Conservation (phyloP, 2,888 invertebrate species). For the Allophyes oxyacanthae region DNA sequence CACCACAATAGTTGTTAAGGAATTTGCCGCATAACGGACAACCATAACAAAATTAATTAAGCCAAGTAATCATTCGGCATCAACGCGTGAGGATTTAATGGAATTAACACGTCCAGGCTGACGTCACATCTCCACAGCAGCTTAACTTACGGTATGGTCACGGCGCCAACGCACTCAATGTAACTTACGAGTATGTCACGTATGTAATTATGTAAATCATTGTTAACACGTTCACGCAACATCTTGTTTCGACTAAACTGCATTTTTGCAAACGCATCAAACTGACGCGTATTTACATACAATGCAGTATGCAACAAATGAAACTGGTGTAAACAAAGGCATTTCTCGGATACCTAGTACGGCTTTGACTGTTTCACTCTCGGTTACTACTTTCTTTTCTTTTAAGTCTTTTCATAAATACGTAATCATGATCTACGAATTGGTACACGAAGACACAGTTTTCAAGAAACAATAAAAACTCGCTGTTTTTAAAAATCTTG, state of each 20-base stretch:
- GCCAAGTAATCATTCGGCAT: conserved; percentile 42
- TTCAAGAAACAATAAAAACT: conserved; percentile 3
- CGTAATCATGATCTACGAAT: not conserved
- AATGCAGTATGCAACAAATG: conserved; percentile 37
- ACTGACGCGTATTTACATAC: conserved; percentile 54
- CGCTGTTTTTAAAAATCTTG: no score
- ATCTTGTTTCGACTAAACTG: conserved; percentile 57
- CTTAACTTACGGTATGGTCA: conserved; percentile 53
- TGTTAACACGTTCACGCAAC: conserved; percentile 57
- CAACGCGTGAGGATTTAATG: conserved; percentile 54
- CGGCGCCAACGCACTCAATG: conserved; percentile 46
- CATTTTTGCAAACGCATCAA: conserved; percentile 58
- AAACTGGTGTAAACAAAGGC: conserved; percentile 59
- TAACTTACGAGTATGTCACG: conserved; percentile 66
- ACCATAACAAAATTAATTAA: conserved; percentile 38
- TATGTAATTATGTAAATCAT: conserved; percentile 62
- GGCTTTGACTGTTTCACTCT: not conserved
- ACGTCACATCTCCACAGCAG: conserved; percentile 46
- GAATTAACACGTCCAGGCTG: conserved; percentile 58
- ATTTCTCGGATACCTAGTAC: conserved; percentile 56
- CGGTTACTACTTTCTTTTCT: not conserved
- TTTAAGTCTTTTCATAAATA: no score
- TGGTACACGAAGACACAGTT: not conserved
- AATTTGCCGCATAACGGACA: conserved; percentile 20
- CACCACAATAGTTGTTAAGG: conserved; percentile 18